Conservation (phyloP, 2,113 vertebrate species). For the Laticauda laticaudata region DNA sequence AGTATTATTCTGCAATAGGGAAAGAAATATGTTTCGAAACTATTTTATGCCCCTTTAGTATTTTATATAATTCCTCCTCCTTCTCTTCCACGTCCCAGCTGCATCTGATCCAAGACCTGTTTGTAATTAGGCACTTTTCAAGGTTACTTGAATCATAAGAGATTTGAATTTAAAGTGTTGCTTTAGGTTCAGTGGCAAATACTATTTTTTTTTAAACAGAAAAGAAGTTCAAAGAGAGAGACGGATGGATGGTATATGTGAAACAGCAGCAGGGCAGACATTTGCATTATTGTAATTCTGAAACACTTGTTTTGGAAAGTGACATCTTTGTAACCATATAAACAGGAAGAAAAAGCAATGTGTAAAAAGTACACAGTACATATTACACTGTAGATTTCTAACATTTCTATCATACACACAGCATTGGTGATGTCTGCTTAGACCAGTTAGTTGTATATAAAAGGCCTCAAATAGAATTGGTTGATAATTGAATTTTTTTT, state of each 20-base stretch:
- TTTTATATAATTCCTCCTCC: constrained; percentile 28
- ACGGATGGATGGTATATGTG: neutral
- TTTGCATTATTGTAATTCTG: neutral
- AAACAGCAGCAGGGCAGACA: neutral
- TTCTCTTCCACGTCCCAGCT: constrained; percentile 49
- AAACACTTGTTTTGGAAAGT: neutral
- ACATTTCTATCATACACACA: neutral
- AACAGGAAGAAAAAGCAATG: neutral
- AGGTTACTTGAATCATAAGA: constrained; percentile 41
- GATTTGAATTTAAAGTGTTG: constrained; percentile 29
- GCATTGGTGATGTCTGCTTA: neutral
- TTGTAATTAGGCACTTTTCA: constrained; percentile 49
- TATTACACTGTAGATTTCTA: neutral
- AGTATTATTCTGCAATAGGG: constrained; percentile 27
- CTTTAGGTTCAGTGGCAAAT: constrained; percentile 15
- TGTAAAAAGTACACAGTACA: neutral
- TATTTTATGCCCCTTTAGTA: constrained; percentile 20
- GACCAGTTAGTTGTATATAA: neutral
- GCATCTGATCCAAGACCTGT: constrained; percentile 41
- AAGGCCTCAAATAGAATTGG: neutral
- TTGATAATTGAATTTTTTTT: neutral
- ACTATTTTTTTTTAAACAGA: constrained; percentile 18
- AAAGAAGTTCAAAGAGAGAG: constrained; percentile 11
- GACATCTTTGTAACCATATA: neutral
- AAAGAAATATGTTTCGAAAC: constrained; percentile 30